phyloP scores from a whole-genome alignment of 2,888 invertebrate genomes.

The Euzophera pinguis region DNA sequence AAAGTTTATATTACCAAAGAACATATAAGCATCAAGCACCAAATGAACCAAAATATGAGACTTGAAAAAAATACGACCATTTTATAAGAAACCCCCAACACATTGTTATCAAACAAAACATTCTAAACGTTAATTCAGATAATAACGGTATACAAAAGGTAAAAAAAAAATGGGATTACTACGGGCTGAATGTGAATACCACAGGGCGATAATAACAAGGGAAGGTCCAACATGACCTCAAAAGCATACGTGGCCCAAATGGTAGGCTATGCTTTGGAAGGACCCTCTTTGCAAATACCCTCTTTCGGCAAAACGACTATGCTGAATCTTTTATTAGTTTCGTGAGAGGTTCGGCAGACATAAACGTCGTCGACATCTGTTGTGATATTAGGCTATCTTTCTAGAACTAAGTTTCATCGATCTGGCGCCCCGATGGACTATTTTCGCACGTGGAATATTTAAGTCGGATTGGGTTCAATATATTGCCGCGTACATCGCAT shows the following conservation, averaged over 20 bases:
- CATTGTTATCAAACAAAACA: not conserved
- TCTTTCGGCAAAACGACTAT: constrained; percentile 67
- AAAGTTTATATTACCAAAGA: not conserved
- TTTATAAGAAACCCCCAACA: not conserved
- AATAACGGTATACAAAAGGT: constrained; percentile 10
- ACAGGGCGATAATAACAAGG: constrained; percentile 55
- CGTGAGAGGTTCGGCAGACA: constrained; percentile 74
- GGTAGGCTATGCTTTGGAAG: constrained; percentile 54
- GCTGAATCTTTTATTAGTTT: constrained; percentile 79
- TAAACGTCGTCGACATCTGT: constrained; percentile 76
- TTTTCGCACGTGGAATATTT: constrained; percentile 64
- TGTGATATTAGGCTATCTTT: constrained; percentile 73
- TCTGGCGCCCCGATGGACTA: constrained; percentile 47
- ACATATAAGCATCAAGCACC: not conserved
- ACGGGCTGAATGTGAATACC: constrained; percentile 50
- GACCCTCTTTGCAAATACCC: constrained; percentile 61
- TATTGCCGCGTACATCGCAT: not conserved
- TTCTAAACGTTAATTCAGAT: constrained; percentile 7
- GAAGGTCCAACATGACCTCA: constrained; percentile 51
- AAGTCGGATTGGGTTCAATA: constrained; percentile 51
- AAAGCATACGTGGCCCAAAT: constrained; percentile 43
- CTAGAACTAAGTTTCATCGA: constrained; percentile 51
- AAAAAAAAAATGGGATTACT: constrained; percentile 30
- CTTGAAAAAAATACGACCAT: not conserved
- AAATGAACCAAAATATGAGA: not conserved